Conservation (phyloP, 2,113 vertebrate genomes). For the Indri indri region DNA sequence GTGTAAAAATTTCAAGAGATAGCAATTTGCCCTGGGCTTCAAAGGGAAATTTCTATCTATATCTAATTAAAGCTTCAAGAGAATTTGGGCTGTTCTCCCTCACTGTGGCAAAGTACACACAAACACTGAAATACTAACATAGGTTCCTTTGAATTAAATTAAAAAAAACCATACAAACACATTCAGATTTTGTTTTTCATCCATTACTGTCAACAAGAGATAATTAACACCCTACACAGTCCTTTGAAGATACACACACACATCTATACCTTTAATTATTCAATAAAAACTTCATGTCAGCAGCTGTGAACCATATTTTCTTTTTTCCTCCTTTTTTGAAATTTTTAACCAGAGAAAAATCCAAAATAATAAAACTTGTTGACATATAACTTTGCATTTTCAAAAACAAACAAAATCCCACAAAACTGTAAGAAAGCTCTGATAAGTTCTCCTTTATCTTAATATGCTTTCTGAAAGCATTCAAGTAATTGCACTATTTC, state of each 20-base stretch:
- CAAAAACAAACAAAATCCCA: background rate
- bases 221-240: background rate
- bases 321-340: background rate
- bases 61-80: conserved; percentile 35
- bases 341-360: background rate
- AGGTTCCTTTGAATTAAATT: background rate
- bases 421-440: background rate
- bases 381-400: background rate
- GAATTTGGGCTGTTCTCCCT: background rate
- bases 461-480: background rate
- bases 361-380: background rate
- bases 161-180: background rate
- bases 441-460: background rate
- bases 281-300: background rate
- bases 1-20: background rate
- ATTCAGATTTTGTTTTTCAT: background rate
- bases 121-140: background rate
- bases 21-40: background rate
- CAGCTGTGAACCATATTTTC: background rate
- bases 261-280: conserved; percentile 20
- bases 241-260: conserved; percentile 47
- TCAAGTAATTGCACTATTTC: background rate
- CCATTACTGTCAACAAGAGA: conserved; percentile 37
- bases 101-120: background rate
- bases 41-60: background rate